These are phyloP conservation scores for Tychaedon coryphoeus DNA, from an alignment of 2,113 vertebrate species.

Conservation along the genomic window DNA sequence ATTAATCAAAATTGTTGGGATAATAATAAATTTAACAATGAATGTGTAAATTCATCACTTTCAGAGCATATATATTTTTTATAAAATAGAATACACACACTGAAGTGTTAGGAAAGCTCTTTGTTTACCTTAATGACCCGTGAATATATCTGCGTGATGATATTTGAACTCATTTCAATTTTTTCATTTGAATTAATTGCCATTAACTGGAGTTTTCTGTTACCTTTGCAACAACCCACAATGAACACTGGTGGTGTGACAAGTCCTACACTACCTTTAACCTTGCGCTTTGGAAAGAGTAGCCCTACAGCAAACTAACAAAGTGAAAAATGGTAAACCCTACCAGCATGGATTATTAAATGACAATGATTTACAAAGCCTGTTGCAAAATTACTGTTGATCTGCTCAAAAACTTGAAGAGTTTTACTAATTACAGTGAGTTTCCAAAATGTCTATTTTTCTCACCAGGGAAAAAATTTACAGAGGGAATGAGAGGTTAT, in stretches of 20 bases:
- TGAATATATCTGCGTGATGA: background rate
- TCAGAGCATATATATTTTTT: background rate
- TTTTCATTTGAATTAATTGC: background rate
- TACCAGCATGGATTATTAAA: background rate
- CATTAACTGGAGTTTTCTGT: background rate
- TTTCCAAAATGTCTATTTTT: background rate
- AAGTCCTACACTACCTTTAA: background rate
- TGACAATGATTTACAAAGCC: background rate
- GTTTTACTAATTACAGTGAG: background rate
- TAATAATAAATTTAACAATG: no score
- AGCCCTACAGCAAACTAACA: background rate
- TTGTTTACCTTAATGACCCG: background rate
- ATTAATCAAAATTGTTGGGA: background rate
- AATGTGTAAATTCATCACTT: background rate
- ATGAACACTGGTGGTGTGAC: background rate
- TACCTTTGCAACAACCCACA: background rate
- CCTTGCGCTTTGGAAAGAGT: background rate
- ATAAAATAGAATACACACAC: background rate
- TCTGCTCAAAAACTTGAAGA: background rate
- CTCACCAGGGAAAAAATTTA: rapidly evolving
- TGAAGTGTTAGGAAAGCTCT: background rate
- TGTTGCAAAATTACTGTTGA: background rate
- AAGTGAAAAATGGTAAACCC: background rate
- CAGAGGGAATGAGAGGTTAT: background rate
- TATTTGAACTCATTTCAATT: background rate